A percentile compares a stretch with the other conserved stretches of the same genome.
These are phyloP conservation scores for Alouatta palliata DNA, from an alignment of 2,113 vertebrate genomes.

Conservation along the genomic window DNA sequence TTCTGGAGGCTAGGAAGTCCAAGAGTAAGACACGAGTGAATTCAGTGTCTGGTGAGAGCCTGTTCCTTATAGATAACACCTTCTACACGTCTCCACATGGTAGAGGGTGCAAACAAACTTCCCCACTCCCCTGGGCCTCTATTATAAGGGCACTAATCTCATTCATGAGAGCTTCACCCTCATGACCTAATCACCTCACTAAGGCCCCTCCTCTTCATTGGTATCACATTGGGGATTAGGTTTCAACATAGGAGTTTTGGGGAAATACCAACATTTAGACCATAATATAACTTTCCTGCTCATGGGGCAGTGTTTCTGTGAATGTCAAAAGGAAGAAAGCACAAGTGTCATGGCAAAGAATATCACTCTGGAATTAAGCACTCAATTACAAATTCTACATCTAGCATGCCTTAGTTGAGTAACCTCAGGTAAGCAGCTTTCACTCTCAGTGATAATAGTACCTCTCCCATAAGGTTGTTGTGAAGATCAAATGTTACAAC, in stretches of 20 bases:
- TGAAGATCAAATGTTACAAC: not conserved
- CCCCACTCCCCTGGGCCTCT: not conserved
- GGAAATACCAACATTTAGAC: not conserved
- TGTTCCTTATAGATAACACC: not conserved
- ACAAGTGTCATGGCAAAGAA: not conserved
- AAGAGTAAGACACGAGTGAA: not conserved
- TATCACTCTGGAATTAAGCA: not conserved
- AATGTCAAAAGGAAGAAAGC: not conserved
- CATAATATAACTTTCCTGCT: not conserved
- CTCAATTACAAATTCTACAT: not conserved
- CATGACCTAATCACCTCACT: not conserved
- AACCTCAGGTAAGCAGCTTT: not conserved
- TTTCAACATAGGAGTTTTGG: no score
- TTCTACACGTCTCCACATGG: not conserved
- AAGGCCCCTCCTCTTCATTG: no score
- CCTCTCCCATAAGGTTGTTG: not conserved
- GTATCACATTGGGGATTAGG: fast-evolving
- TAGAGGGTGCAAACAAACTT: no score
- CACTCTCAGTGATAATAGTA: not conserved
- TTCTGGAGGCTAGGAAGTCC: not conserved
- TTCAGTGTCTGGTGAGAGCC: not conserved
- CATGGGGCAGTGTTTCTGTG: not conserved
- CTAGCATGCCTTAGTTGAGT: not conserved
- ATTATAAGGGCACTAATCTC: not conserved
- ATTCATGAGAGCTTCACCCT: not conserved